These are phyloP conservation scores for Sebastes nivosus DNA, from an alignment of 2,797 vertebrate genomes.

Conservation along the genomic window DNA sequence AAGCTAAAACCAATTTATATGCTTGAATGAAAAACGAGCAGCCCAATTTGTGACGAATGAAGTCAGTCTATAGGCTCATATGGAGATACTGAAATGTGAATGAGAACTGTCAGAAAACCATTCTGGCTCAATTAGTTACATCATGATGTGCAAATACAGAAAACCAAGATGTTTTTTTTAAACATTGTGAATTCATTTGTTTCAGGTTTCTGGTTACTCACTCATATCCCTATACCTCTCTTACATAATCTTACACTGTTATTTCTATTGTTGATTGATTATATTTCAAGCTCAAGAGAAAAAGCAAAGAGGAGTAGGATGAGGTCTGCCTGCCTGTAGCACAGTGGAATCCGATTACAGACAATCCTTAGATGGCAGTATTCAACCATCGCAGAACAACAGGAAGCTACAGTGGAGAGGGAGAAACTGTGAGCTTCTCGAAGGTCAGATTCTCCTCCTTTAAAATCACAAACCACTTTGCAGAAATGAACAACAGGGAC, in stretches of 20 bases:
- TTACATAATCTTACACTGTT: constrained; percentile 7
- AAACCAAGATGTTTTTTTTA: background rate
- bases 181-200: background rate
- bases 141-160: background rate
- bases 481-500: constrained; percentile 28
- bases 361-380: constrained; percentile 77
- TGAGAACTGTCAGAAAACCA: background rate
- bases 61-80: background rate
- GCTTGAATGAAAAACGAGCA: constrained; percentile 12
- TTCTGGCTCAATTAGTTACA: background rate
- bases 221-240: background rate
- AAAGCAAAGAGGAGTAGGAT: constrained; percentile 15
- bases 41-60: background rate
- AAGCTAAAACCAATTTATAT: background rate
- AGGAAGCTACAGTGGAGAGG: constrained; percentile 2
- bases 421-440: constrained; percentile 4
- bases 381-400: constrained; percentile 69
- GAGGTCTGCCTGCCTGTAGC: constrained; percentile 28
- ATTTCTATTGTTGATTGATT: background rate
- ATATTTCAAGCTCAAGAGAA: background rate
- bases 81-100: background rate
- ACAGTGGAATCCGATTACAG: constrained; percentile 50
- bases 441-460: constrained; percentile 45
- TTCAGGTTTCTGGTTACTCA: background rate
- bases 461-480: constrained; percentile 25